Evolutionary conservation across 2,113 vertebrate genomes (phyloP), one percentile per base, ranked within the genome.

Genomic region (Bubalus kerabau): DNA sequence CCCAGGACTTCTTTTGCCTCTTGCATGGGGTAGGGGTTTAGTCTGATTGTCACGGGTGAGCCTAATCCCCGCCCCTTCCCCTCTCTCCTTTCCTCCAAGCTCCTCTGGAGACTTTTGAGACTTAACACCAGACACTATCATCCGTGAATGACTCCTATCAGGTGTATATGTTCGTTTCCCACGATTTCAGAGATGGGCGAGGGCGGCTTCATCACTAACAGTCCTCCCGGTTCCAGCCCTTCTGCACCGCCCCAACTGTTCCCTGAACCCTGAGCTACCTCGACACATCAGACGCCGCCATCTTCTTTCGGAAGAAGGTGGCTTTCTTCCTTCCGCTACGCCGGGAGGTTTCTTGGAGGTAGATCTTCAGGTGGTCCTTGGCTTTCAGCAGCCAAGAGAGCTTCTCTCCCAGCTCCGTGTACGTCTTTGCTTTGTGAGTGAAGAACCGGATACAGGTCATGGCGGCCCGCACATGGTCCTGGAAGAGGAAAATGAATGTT

Each of bases 371-470:
- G 98, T 99, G 99, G 91, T 99, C 99, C 98, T 99, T 99, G 97
- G 99, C 99, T 96, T 99, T 99, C 26, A 99, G 98, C 96, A 99
- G 98, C 99, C 99, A 99, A 0, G 98, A 98, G 96, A 99, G 99
- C 94, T 99, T 99, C 96, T 99, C 99, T 93, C 99, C 99, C 67
- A 99, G 99, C 96, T 99, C 99, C 0, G 99, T 98, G 88, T 99
- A 99, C 0, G 99, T 99, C 89, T 98, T 99, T n/a, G 99, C 99
- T 93, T 99, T 99, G 32, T 99, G 99, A 71, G 99, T 99, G 98
- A 99, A 99, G 99, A 99, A 99, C 17, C 99, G 98, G 92, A 99
- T 99, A 94, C 99, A 99, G 30, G 99, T 99, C 99, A 99, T 99
- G 78, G 99, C 99, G 0, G 99, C 99, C 62, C 99, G 99, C 74